These are phyloP conservation scores for Chelidonichthys spinosus DNA, from an alignment of 2,797 vertebrate species.

Conservation along the genomic window DNA sequence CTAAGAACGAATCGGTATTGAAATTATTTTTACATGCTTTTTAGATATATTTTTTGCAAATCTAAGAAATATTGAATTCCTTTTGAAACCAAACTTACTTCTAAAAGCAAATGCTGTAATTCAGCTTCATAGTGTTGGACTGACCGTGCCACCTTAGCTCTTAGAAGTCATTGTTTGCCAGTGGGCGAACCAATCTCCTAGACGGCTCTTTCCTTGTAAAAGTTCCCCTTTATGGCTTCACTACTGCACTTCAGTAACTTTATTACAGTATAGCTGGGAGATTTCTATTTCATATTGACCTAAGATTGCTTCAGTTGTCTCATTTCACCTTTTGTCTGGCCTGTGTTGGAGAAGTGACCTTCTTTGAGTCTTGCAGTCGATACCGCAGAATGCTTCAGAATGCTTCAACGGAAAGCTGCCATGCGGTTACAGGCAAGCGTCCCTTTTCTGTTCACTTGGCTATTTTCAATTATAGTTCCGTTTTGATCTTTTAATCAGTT, in stretches of 20 bases:
- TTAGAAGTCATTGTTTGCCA: conserved; percentile 70
- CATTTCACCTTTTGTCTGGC: conserved; percentile 96
- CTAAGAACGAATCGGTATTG: neutral
- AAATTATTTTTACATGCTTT: neutral
- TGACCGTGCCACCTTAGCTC: conserved; percentile 59
- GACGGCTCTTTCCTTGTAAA: conserved; percentile 90
- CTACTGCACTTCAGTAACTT: conserved; percentile 97
- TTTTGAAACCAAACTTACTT: conserved; percentile 20
- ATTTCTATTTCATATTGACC: conserved; percentile 98
- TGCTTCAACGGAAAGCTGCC: conserved; percentile 74
- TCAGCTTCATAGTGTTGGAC: conserved; percentile 18
- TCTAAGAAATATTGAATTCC: neutral
- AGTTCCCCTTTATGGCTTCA: conserved; percentile 90
- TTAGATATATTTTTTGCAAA: conserved; percentile 9
- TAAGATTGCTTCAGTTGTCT: conserved; percentile 98
- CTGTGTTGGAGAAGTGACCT: conserved; percentile 95
- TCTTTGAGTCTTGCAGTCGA: conserved; percentile 92
- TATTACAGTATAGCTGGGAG: conserved; percentile 96
- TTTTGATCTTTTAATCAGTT: conserved; percentile 74
- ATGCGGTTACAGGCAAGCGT: conserved; percentile 75
- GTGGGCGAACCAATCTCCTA: conserved; percentile 87
- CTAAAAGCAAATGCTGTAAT: conserved; percentile 33
- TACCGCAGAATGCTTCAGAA: conserved; percentile 87
- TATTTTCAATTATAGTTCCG: conserved; percentile 89
- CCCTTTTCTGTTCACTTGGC: conserved; percentile 77